Percentiles rank a stretch among this genome's conserved stretches.
Evolutionary conservation across 1,140 invertebrate species (phyloP).

Genomic region (Rhagoletis pomonella): DNA sequence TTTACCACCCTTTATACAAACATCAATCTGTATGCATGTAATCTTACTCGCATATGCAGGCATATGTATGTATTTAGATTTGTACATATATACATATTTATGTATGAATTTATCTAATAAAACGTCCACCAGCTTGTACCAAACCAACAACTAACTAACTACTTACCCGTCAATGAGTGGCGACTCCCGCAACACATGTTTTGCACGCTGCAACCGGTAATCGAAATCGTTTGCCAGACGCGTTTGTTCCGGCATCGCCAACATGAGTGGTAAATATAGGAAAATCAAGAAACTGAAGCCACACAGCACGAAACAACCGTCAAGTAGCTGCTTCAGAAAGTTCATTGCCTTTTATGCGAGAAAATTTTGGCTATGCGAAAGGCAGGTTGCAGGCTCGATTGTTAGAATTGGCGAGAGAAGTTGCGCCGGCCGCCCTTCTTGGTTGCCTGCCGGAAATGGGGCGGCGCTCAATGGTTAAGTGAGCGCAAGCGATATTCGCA

Average conservation of each 20-base stretch:
- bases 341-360: conserved; percentile 67
- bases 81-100: background rate
- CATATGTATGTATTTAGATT: background rate
- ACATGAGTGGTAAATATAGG: conserved; percentile 68
- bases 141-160: background rate
- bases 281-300: conserved; percentile 72
- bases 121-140: too few relatives aligned
- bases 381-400: conserved; percentile 55
- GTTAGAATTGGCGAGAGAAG: background rate
- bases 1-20: too few relatives aligned
- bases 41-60: too few relatives aligned
- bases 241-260: conserved; percentile 65
- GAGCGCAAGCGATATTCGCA: background rate
- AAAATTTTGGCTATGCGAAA: conserved; percentile 51
- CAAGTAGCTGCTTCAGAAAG: conserved; percentile 69
- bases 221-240: conserved; percentile 70
- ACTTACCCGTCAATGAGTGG: conserved; percentile 77
- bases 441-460: background rate
- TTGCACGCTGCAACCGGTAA: conserved; percentile 76
- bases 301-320: conserved; percentile 71
- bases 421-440: too few relatives aligned
- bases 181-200: conserved; percentile 77
- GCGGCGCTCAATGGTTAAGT: conserved; percentile 61
- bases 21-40: too few relatives aligned
- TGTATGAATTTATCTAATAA: conserved; percentile 14